These are phyloP conservation scores for Caenorhabditis briggsae DNA, from an alignment of 1,140 invertebrate species.

Conservation along the genomic window DNA sequence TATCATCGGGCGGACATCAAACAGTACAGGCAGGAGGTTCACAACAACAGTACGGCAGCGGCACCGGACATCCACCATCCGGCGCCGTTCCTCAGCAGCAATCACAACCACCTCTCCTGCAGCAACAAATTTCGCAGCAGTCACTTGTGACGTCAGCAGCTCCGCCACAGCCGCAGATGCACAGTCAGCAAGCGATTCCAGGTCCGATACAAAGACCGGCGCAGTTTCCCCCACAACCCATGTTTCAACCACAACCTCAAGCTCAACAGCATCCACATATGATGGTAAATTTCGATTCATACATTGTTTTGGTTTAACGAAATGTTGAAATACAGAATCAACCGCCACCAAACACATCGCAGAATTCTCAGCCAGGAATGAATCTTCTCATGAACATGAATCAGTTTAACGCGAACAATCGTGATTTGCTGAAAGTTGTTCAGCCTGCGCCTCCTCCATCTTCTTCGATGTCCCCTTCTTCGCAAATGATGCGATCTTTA, in stretches of 20 bases:
- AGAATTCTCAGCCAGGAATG: constrained; percentile 33
- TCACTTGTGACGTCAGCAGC: neutral
- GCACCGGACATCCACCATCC: constrained; percentile 7
- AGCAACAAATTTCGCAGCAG: constrained; percentile 29
- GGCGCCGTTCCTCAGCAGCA: constrained; percentile 21
- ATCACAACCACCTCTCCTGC: neutral
- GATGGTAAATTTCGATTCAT: neutral
- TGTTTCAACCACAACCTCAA: constrained; percentile 21
- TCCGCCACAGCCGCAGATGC: constrained; percentile 1
- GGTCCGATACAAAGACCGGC: constrained; percentile 30
- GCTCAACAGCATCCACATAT: constrained; percentile 36
- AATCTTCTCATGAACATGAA: constrained; percentile 32
- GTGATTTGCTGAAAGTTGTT: constrained; percentile 30
- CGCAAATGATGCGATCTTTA: constrained; percentile 36
- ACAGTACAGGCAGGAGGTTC: constrained; percentile 13
- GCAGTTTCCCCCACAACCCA: constrained; percentile 5
- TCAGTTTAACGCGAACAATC: neutral
- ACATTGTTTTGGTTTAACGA: neutral
- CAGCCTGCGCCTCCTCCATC: constrained; percentile 4
- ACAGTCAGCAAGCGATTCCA: constrained; percentile 8
- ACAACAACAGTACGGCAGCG: constrained; percentile 23
- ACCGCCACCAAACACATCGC: neutral
- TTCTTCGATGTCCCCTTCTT: constrained; percentile 23
- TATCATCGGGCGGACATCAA: constrained; percentile 47
- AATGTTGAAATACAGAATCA: neutral